Conservation (phyloP, 2,113 vertebrate genomes). For the Siniperca chuatsi region DNA sequence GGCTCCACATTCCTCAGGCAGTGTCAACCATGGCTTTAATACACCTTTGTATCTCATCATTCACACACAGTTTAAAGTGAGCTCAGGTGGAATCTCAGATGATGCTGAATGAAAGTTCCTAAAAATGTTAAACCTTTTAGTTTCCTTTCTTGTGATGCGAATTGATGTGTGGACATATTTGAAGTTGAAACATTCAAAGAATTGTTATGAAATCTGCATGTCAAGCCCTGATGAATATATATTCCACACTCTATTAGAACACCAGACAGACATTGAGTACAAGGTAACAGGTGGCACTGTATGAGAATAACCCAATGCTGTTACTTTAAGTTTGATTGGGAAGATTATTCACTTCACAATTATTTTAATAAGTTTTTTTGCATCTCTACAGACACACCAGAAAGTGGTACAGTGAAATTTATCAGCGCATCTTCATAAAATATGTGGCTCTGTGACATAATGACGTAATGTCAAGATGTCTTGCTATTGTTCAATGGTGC, state of each 20-base stretch:
- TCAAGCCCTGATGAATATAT: neutral
- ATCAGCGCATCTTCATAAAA: too few relatives aligned
- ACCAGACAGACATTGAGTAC: neutral
- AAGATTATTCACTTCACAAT: neutral
- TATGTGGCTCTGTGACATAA: too few relatives aligned
- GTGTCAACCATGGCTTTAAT: conserved; percentile 48
- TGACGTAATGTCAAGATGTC: too few relatives aligned
- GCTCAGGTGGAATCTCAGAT: conserved; percentile 20
- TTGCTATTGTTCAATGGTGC: too few relatives aligned
- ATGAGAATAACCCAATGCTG: neutral
- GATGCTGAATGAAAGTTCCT: conserved; percentile 3
- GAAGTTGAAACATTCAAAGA: neutral
- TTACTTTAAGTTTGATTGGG: neutral
- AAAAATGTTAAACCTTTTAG: conserved; percentile 14
- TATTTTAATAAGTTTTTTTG: too few relatives aligned
- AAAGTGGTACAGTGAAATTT: too few relatives aligned
- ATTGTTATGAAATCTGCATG: neutral
- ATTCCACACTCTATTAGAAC: neutral
- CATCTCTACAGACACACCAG: too few relatives aligned
- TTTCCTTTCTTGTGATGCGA: conserved; percentile 11
- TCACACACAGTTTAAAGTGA: conserved; percentile 40
- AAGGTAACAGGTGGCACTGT: neutral
- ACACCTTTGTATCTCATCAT: conserved; percentile 48
- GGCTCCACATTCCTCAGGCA: conserved; percentile 72
- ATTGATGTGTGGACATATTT: neutral